Base-by-base conservation (phyloP, 2,888 invertebrate genomes). In the Chloroclysta siterata region DNA sequence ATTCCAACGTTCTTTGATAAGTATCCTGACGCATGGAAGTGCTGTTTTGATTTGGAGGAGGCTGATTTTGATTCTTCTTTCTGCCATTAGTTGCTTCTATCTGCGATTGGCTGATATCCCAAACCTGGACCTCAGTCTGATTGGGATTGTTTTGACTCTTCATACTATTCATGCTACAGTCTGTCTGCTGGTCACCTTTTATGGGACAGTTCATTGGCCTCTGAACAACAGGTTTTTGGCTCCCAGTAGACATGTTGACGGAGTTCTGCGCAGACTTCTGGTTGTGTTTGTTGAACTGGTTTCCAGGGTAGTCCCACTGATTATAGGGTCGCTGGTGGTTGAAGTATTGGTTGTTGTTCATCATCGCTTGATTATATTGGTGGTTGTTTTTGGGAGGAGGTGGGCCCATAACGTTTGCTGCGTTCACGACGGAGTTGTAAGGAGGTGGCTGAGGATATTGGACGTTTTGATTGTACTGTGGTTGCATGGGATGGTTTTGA, bases 1-100 rank as follows among this genome's bases (percentile, higher is more conserved):
- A 98, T 72, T 98, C 98, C 61, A 98, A 88, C 0, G 98, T 98
- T 66, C 98, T 94, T 79, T 97, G 96, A 84, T 98, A 98, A 0
- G 97, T 95, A 60, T 98, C 98, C 60, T 97, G 96, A 13, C 96
- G 94, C 97, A 98, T 97, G 5, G 57, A 58, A 8, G 60, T 67
- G 28, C 46, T 63, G 10, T 13, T 64, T 22, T 57, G 68, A 41
- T 63, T 66, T 29, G 51, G 65, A 50, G 58, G 60, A 7, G 57
- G 6, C 11, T 57, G 65, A 28, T 53, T 64, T 54, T 88, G 88
- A 62, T 83, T 90, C 79, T 89, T 92, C 75, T 86, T 90, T 59
- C 88, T 82, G 6, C 89, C 90, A 65, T 93, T 93, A 0, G 84
- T 84, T 0, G 93, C 92, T 76, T 93, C 93, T 70, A 90, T 90